Base-by-base conservation (phyloP, 2,888 invertebrate genomes). In the Nephrotoma guestfalica region DNA sequence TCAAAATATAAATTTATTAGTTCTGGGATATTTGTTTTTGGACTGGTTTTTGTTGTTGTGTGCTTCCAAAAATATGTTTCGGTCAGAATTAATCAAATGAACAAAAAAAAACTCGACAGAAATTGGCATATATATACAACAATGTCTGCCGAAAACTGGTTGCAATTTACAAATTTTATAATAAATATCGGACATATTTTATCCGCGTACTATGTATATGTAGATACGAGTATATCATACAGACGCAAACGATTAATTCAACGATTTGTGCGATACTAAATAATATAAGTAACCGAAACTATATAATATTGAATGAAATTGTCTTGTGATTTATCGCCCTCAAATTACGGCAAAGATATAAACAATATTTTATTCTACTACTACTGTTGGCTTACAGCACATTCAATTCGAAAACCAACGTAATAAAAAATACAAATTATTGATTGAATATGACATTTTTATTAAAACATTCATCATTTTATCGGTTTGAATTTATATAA, bases 401-500 rank as follows among this genome's bases (percentile, higher is more conserved):
- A 71, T 71, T 71, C 71, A 7, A 5, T 51, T 51, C 6, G 6
- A 51, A 4, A 51, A 51, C 51, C 51, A 51, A 15, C 51, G 51
- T 51, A 71, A 18, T 30, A 71, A 71, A 71, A 30, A 71, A 43
- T 9, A 43, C 43, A 9, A 43, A 51, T 83, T 84, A 84, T 84
- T 84, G 84, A 84, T 84, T 84, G 84, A 84, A 84, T 15, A 42
- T 84, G 84, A 84, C 84, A 84, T 41, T 84, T 84, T 84, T 84
- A 84, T 84, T 84, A 84, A 41, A 84, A 7, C 41, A 84, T 84
- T 84, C 84, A 84, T 84, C 84, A 84, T 42, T 84, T 84, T 84
- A 84, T 84, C 84, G 84, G 84, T 42, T 41, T 84, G 13, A 30
- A 51, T 51, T 51, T 51, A 30, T 30, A 30, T 30, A 30, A 30